Percentiles rank a stretch among this genome's conserved stretches.
Conservation (phyloP, 2,888 invertebrate species). For the Notocelia uddmanniana region DNA sequence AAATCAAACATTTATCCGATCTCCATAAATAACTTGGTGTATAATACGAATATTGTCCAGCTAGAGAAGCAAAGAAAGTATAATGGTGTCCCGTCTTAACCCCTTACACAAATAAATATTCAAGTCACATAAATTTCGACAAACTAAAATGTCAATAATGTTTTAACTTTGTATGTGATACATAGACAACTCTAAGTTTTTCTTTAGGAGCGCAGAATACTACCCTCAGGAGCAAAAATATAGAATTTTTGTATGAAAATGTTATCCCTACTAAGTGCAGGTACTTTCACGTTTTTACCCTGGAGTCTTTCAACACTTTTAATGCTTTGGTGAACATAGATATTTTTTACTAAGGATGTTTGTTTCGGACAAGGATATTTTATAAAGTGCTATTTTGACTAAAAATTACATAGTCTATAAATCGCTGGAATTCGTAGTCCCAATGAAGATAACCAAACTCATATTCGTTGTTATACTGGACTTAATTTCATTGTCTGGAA, state of each 20-base stretch:
- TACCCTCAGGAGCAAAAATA: not conserved
- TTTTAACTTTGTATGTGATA: no score
- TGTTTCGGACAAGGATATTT: not conserved
- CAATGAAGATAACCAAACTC: no score
- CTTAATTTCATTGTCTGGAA: no score
- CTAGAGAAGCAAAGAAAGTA: slow-evolving; percentile 53
- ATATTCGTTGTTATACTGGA: no score
- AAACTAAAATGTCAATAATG: slow-evolving; percentile 85
- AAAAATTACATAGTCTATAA: no score
- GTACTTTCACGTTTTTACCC: no score
- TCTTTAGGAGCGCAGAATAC: not conserved
- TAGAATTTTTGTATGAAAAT: no score
- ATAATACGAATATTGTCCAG: slow-evolving; percentile 57
- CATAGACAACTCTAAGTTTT: not conserved
- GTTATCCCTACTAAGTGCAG: no score
- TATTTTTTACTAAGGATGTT: not conserved
- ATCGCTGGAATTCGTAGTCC: no score
- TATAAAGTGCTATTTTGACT: no score
- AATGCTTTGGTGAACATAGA: slow-evolving; percentile 1
- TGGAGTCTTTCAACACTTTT: slow-evolving; percentile 5
- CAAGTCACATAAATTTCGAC: slow-evolving; percentile 84
- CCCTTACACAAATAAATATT: slow-evolving; percentile 83
- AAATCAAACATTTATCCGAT: slow-evolving; percentile 35
- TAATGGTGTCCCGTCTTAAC: slow-evolving; percentile 74
- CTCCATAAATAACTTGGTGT: slow-evolving; percentile 60